Base-by-base conservation (phyloP, 1,140 invertebrate species). In the Gonioctena quinquepunctata region DNA sequence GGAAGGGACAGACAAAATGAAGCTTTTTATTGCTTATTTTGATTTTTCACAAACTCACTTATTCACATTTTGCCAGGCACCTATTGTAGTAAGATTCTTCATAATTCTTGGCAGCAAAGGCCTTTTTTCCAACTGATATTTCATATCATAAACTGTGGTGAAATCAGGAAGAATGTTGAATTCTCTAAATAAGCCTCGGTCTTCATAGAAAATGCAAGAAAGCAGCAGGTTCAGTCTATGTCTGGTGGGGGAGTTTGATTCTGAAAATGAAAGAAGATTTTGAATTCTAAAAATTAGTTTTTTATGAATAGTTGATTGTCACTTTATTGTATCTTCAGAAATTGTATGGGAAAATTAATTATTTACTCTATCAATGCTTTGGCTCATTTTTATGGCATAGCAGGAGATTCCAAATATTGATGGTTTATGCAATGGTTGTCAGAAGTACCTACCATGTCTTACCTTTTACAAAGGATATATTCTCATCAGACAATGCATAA, bases 161-260 rank as follows among this genome's bases (percentile, higher is more conserved):
- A 19, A 26, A 25, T 75, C 48, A 1, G 74, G 68, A 42, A 70
- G 72, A 0, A 76, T 16, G 23, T 75, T 71, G 22, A 81, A 60
- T 66, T 73, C 21, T 21, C 76, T 73, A 52, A 71, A 78, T 13
- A 81, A 27, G 5, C 76, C 21, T 13, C 57, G 59, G 56, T 82
- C 73, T 70, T 83, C 82, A 74, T 75, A 73, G 60, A 76, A 75
- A 13, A 83, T 81, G 61, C 75, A 77, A 8, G 73, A 64, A 23
- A 82, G 28, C 8, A 83, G 59, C 23, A 81, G 69, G 74, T 81
- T 80, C 61, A 83, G 52, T 64, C 77, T 75, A 48, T 74, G 27
- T 64, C 72, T 74, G 5, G 27, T 68, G 18, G 70, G 72, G 2
- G 71, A 42, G 49, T 74, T 73, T 6, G 49, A 59, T 5, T 52